Conservation (phyloP, 2,888 invertebrate genomes). For the Lycaena phlaeas region DNA sequence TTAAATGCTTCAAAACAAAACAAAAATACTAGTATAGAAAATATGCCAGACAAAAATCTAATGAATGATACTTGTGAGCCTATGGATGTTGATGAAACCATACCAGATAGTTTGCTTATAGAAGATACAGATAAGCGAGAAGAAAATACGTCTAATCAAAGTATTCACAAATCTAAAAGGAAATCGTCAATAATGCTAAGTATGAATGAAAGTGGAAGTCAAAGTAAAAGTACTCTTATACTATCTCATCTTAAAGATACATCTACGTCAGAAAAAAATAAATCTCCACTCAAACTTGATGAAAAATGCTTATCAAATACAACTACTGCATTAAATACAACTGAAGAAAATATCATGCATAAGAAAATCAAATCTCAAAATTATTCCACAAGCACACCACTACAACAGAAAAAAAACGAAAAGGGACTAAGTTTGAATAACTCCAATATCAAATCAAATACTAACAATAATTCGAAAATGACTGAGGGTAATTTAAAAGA, state of each 20-base stretch:
- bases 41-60: conserved; percentile 10
- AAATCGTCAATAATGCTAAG: conserved; percentile 25
- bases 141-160: conserved; percentile 9
- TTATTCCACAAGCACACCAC: conserved; percentile 53
- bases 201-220: conserved; percentile 29
- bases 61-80: conserved; percentile 44
- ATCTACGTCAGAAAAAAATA: conserved; percentile 29
- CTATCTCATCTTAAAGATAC: conserved; percentile 47
- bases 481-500: conserved; percentile 11
- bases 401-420: conserved; percentile 36
- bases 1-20: conserved; percentile 4
- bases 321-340: conserved; percentile 24
- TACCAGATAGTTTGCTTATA: conserved; percentile 39
- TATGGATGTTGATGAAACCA: conserved; percentile 62
- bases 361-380: conserved; percentile 34
- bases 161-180: conserved; percentile 25
- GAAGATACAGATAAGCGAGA: conserved; percentile 22
- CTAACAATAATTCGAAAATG: conserved; percentile 13
- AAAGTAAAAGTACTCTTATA: conserved; percentile 46
- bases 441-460: conserved; percentile 4
- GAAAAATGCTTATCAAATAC: conserved; percentile 34
- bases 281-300: conserved; percentile 27
- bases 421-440: background rate
- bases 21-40: conserved; percentile 8
- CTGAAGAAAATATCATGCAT: conserved; percentile 27